Base-by-base conservation (phyloP, 1,140 invertebrate species). In the Glossosoma conforme region DNA sequence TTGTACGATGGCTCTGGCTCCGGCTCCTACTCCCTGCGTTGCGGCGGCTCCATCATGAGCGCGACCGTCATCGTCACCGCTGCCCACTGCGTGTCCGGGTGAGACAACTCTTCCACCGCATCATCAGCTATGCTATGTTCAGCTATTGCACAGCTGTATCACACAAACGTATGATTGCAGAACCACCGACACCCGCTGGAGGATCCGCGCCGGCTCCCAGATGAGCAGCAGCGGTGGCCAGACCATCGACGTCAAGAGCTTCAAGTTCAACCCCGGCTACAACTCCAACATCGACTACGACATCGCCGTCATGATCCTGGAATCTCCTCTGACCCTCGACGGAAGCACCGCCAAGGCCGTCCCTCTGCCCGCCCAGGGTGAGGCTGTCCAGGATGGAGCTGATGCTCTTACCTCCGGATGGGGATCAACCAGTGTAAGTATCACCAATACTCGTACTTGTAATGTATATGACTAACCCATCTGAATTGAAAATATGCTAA, bases 331-430 rank as follows among this genome's bases (percentile, higher is more conserved):
- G 30, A 48, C 45, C 18, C 28, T 54, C 19, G 44, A 36, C 18
- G 21, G 20, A 25, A 37, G 11, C 14, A 38, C 35, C 24, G 52
- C 52, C 36, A 21, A 17, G 14, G 32, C 42, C 18, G 15, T 38
- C 17, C 28, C 24, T 19, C 52, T 55, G 15, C 52, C 52, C 35
- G 19, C 45, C 11, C 52, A 47, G 1, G 36, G 56, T 8, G 57
- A 61, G 25, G 52, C 56, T 5, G 56, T 66, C 2, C 22, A 46
- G 3, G 42, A 43, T 2, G 68, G 64, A 6, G 42, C 52, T 1
- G 30, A 60, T 0, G 56, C 63, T 28, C 25, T 28, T 28, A 58
- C 75, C 19, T 66, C 65, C 10, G 73, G 72, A n/a, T 75, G 72
- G 70, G 67, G 67, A 17, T 59, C 62, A 30, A 30, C 35, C 32